Evolutionary conservation across 1,140 invertebrate genomes (phyloP).

Genomic region (Orchestia grillus): DNA sequence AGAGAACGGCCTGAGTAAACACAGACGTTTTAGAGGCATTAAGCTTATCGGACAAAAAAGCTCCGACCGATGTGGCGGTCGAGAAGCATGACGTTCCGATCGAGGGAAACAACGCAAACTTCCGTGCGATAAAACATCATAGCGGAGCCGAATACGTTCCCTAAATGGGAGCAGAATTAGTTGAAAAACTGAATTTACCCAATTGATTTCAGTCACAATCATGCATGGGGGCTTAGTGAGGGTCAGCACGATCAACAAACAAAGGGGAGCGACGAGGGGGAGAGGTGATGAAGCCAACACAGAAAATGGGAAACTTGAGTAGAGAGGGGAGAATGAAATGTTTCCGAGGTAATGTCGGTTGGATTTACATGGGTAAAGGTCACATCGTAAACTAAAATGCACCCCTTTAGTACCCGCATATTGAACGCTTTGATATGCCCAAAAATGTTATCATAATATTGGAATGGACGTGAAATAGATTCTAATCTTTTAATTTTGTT

Average conservation of each 20-base stretch:
- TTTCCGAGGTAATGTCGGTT: no score
- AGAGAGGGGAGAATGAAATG: slow-evolving; percentile 5
- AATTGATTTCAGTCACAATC: not conserved
- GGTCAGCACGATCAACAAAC: not conserved
- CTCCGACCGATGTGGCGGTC: not conserved
- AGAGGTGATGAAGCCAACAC: not conserved
- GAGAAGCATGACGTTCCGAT: not conserved
- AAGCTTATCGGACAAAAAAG: not conserved
- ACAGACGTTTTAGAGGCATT: not conserved
- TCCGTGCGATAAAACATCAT: not conserved
- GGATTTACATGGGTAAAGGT: no score
- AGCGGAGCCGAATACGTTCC: not conserved
- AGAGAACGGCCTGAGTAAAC: not conserved
- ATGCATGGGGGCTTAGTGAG: not conserved
- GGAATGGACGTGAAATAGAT: no score
- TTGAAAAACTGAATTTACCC: not conserved
- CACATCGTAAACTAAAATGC: no score
- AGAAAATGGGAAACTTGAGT: slow-evolving; percentile 10
- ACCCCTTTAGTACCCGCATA: no score
- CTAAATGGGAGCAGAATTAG: not conserved
- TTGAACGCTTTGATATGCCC: no score
- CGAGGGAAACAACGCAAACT: not conserved
- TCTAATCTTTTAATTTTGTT: no score
- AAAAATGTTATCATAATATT: not conserved
- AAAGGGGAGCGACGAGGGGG: not conserved